These are phyloP conservation scores for Belgica antarctica DNA, from an alignment of 2,888 invertebrate genomes.

Conservation along the genomic window DNA sequence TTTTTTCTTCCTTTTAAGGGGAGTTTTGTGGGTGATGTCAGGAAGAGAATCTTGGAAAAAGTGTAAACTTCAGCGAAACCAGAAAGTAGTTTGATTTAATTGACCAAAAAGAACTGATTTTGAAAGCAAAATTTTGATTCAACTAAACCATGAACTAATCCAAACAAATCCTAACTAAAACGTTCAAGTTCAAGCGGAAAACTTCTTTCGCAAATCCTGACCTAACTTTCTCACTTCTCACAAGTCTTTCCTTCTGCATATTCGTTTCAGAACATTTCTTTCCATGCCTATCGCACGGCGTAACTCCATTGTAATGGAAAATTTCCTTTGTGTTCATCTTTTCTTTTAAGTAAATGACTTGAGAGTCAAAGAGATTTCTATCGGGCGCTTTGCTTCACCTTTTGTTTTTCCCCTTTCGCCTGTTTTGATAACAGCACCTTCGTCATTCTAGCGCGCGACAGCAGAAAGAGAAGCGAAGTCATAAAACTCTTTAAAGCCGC, in stretches of 20 bases:
- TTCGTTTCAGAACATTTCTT: too few relatives aligned
- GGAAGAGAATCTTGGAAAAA: too few relatives aligned
- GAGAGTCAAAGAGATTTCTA: slow-evolving; percentile 24
- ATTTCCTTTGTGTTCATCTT: slow-evolving; percentile 22
- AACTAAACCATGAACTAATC: too few relatives aligned
- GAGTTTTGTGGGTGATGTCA: too few relatives aligned
- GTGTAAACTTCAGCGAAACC: too few relatives aligned
- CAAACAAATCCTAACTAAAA: too few relatives aligned
- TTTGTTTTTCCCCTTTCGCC: background rate
- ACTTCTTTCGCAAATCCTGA: background rate
- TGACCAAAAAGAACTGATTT: too few relatives aligned
- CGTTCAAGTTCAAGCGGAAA: too few relatives aligned
- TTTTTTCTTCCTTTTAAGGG: too few relatives aligned
- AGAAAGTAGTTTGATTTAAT: too few relatives aligned
- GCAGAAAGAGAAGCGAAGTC: background rate
- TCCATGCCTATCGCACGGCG: background rate
- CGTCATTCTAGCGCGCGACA: slow-evolving; percentile 3
- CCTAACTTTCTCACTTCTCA: background rate
- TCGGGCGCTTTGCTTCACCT: background rate
- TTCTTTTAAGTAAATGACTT: slow-evolving; percentile 17
- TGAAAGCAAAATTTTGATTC: too few relatives aligned
- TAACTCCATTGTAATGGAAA: slow-evolving; percentile 8
- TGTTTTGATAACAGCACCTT: slow-evolving; percentile 30
- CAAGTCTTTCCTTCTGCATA: too few relatives aligned
- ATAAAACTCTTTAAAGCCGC: slow-evolving; percentile 7